Conservation (phyloP, 2,113 vertebrate species). For the Tachuris rubrigastra region DNA sequence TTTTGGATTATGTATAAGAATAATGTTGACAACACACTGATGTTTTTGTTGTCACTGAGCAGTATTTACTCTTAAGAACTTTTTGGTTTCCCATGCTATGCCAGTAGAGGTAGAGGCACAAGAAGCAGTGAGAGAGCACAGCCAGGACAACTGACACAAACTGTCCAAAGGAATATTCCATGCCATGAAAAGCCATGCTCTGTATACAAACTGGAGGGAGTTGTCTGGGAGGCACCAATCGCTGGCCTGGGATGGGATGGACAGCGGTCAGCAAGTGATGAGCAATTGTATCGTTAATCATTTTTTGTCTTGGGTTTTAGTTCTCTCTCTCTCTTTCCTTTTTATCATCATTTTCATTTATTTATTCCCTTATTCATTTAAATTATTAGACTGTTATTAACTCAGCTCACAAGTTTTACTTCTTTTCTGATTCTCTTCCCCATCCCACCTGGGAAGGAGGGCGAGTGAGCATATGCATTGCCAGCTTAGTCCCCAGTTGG, state of each 20-base stretch:
- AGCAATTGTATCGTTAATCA: not conserved
- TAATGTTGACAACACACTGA: not conserved
- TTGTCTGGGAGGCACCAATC: not conserved
- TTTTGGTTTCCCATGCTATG: not conserved
- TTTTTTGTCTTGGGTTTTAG: not conserved
- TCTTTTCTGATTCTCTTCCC: not conserved
- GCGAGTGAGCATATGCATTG: not conserved
- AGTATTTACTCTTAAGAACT: not conserved
- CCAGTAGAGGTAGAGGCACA: not conserved
- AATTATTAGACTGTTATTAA: not conserved
- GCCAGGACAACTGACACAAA: not conserved
- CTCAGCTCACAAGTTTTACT: not conserved
- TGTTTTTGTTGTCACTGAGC: not conserved
- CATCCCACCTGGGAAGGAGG: not conserved
- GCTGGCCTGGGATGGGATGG: not conserved
- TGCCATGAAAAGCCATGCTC: not conserved
- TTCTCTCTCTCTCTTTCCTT: not conserved
- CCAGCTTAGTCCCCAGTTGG: not conserved
- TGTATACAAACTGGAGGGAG: not conserved
- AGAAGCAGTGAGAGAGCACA: not conserved
- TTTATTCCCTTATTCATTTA: not conserved
- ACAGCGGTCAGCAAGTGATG: not conserved
- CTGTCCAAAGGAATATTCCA: not conserved
- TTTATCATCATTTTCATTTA: not conserved
- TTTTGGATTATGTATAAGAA: not conserved